Evolutionary conservation across 2,797 vertebrate species (phyloP).

Genomic region (Falco cherrug): DNA sequence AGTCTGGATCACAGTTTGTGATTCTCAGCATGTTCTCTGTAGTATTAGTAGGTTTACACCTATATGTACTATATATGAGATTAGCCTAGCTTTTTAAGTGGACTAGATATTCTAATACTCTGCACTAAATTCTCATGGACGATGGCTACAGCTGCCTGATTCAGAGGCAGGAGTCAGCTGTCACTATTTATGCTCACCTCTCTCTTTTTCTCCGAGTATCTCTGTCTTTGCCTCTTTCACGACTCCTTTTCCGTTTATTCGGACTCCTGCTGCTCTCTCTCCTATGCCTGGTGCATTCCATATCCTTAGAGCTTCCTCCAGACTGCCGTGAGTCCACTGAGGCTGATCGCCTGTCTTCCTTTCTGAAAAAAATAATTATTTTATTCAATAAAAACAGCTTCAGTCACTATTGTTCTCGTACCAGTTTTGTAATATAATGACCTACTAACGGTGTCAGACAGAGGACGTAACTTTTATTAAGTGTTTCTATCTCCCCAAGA

Average conservation of each 20-base stretch:
- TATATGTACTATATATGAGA: neutral
- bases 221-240: constrained; percentile 76
- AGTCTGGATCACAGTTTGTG: neutral
- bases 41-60: neutral
- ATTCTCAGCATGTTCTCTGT: neutral
- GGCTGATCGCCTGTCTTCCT: constrained; percentile 76
- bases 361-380: constrained; percentile 34
- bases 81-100: neutral
- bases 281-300: constrained; percentile 62
- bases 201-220: constrained; percentile 78
- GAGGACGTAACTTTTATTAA: neutral
- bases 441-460: neutral
- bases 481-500: neutral
- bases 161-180: neutral
- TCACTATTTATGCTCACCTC: constrained; percentile 74
- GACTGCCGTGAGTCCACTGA: constrained; percentile 85
- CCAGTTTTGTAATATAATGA: neutral
- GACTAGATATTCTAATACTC: neutral
- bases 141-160: neutral
- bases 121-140: neutral
- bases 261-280: constrained; percentile 78
- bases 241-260: constrained; percentile 76
- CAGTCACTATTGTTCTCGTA: neutral
- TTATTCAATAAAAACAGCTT: neutral
- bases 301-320: constrained; percentile 73